Percentiles rank a stretch among this genome's conserved stretches.
These are phyloP conservation scores for Pimephales promelas DNA, from an alignment of 2,113 vertebrate genomes.

Conservation along the genomic window DNA sequence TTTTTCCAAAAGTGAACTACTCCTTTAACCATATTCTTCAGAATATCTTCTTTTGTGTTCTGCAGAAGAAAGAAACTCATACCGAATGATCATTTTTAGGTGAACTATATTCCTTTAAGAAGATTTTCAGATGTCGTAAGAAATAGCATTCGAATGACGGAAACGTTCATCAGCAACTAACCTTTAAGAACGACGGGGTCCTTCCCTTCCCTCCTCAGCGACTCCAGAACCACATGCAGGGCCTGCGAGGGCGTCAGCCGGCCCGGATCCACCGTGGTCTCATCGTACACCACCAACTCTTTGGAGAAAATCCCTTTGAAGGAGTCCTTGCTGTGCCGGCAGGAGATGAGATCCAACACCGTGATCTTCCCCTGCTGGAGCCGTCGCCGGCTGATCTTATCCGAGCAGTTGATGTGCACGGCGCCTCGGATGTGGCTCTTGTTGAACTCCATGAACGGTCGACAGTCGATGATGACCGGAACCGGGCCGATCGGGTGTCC, in stretches of 20 bases:
- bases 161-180: constrained; percentile 64
- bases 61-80: no score
- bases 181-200: constrained; percentile 97
- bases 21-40: no score
- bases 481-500: constrained; percentile 86
- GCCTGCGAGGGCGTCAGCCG: constrained; percentile 91
- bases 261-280: constrained; percentile 91
- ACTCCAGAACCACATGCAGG: constrained; percentile 92
- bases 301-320: constrained; percentile 98
- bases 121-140: not conserved
- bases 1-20: no score
- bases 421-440: constrained; percentile 97
- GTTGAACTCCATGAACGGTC: constrained; percentile 98
- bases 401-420: constrained; percentile 96
- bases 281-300: constrained; percentile 98
- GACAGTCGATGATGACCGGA: constrained; percentile 96
- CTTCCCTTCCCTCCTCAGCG: constrained; percentile 94
- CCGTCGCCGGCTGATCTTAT: constrained; percentile 96
- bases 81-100: no score
- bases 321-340: constrained; percentile 93
- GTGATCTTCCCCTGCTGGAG: constrained; percentile 99
- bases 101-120: no score
- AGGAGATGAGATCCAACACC: constrained; percentile 96
- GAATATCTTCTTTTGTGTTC: no score
- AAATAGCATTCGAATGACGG: not conserved